Evolutionary conservation across 2,888 invertebrate genomes (phyloP), one percentile per base, ranked within the genome.

Genomic region (Watsonalla cultraria): DNA sequence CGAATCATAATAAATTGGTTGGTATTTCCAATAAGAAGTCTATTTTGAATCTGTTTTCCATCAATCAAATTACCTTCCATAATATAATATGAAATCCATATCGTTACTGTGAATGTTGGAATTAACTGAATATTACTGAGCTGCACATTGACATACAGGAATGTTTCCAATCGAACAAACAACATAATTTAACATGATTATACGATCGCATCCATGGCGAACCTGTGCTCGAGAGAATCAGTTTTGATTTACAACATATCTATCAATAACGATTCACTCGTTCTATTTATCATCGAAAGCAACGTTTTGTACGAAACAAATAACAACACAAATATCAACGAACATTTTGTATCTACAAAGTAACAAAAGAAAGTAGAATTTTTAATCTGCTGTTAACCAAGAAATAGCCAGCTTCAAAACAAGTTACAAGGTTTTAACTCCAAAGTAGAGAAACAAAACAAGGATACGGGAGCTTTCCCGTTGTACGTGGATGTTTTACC

Each of bases 111-210:
- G 24, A 24, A 24, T 24, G 24, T 24, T 24, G 24, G 24, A 24
- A 24, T 24, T 24, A 24, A 24, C 24, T 24, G 24, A 24, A 24
- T 24, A 24, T 24, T 24, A 24, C 24, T 24, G 24, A 24, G 24
- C 24, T 24, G 24, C 24, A 24, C 24, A 24, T 24, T 24, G 4
- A 24, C 24, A 4, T 4, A 24, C 24, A 24, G 24, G 24, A 24
- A 24, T 24, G 24, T 62, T 66, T 61, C 59, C 61, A 52, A 60
- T 66, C 62, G 67, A 66, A 59, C 59, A 69, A 66, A 63, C 66
- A 62, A 64, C 57, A 65, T 73, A 67, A 74, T 72, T 65, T 68
- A 76, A 68, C 63, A 74, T 72, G 74, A 76, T 75, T 73, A 76
- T 76, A 72, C 68, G 66, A 68, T 67, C 68, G 70, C 67, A 70